Evolutionary conservation across 2,888 invertebrate species (phyloP), one percentile per base, ranked within the genome.

Genomic region (Phaonia tiefii): DNA sequence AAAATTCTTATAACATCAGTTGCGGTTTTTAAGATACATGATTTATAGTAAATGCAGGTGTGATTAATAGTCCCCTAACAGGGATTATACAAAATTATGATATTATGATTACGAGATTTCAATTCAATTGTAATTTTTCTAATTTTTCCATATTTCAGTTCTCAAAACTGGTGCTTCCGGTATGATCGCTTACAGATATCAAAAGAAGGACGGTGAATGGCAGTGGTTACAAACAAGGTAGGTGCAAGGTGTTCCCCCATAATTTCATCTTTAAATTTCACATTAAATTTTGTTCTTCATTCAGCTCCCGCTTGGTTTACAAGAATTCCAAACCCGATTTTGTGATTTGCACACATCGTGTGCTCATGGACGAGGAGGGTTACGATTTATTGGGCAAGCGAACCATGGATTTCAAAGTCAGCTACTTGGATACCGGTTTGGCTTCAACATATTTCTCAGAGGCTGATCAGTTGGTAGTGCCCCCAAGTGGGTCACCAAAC

Each of bases 301-400:
- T 67, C 20, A 96, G 96, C 86, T 98, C 99, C 13, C 93, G 99
- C 84, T 94, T 99, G 85, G 98, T 99, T 85, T 99, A 99, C 92
- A 99, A 99, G 92, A 99, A 99, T 91, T 99, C 99, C 84, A 99
- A 99, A 91, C 99, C 99, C 0, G 99, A 99, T 91, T 99, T 99
- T 90, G 98, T 99, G 84, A 98, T 99, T 87, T 98, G 98, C 91
- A 99, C 99, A 54, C 99, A 99, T 92, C 93, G 99, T 84, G 98
- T 99, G 80, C 93, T 99, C 63, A 99, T 99, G 99, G 99, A 99
- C 90, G 99, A 99, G 91, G 99, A 99, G 92, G 99, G 99, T 11
- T 94, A 98, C 84, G 99, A 99, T 91, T 92, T 99, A 80, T 93
- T 99, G 65, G 99, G 99, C 42, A 99, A 99, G 91, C 93, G 99